Conservation (phyloP, 2,888 invertebrate species). For the Psylliodes chrysocephalus region DNA sequence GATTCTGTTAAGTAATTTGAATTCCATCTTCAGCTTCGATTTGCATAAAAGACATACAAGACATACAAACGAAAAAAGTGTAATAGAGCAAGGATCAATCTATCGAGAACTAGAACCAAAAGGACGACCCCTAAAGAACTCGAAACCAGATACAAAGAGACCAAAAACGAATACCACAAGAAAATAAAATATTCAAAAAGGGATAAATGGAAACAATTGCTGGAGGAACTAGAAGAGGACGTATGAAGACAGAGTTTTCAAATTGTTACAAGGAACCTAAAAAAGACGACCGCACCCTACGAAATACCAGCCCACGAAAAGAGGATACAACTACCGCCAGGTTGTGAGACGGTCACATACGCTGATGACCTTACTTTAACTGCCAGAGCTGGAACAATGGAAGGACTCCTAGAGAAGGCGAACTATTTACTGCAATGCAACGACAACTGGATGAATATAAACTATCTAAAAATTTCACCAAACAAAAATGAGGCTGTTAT, state of each 20-base stretch:
- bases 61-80: not conserved
- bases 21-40: no score
- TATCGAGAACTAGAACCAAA: not conserved
- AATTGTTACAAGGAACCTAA: not conserved
- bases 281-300: not conserved
- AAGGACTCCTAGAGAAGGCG: not conserved
- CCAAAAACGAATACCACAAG: not conserved
- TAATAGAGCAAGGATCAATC: not conserved
- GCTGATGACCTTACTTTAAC: conserved; percentile 33
- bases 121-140: no score
- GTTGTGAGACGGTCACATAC: conserved; percentile 13
- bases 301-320: not conserved
- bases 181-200: not conserved
- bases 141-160: no score
- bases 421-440: not conserved
- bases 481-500: conserved; percentile 33
- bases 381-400: not conserved
- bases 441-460: conserved; percentile 14
- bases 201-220: not conserved
- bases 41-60: no score
- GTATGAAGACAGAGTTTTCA: not conserved
- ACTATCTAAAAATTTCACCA: conserved; percentile 9
- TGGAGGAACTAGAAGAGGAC: not conserved
- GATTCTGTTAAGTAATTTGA: no score
- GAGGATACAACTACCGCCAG: not conserved